Conservation (phyloP, 2,113 vertebrate genomes). For the Boulengeromyrus knoepffleri region DNA sequence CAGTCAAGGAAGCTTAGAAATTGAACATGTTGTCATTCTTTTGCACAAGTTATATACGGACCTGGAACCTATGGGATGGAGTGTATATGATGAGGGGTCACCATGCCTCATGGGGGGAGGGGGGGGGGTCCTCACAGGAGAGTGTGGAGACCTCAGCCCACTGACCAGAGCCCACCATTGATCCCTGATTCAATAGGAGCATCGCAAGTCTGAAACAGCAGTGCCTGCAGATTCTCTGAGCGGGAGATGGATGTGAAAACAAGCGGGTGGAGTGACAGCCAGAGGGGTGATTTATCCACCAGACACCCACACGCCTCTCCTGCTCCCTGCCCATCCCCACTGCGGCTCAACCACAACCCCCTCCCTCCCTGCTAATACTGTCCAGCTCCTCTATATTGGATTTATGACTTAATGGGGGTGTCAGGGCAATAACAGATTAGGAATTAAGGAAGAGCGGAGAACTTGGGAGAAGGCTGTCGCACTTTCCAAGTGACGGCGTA, state of each 20-base stretch:
- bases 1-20: neutral
- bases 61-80: neutral
- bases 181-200: constrained; percentile 45
- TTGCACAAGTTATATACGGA: neutral
- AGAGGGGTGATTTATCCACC: constrained; percentile 44
- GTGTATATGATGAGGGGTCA: neutral
- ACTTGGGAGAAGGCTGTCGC: constrained; percentile 21
- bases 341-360: constrained; percentile 2
- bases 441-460: constrained; percentile 39
- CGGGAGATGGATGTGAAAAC: constrained; percentile 49
- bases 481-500: constrained; percentile 3
- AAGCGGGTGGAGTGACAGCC: constrained; percentile 46
- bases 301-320: constrained; percentile 23
- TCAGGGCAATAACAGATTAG: constrained; percentile 46
- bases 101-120: constrained; percentile 23
- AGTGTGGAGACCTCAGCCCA: constrained; percentile 28
- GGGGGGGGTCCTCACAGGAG: constrained; percentile 2
- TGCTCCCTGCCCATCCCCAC: constrained; percentile 19
- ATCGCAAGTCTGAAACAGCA: constrained; percentile 40
- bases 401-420: constrained; percentile 54
- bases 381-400: constrained; percentile 51
- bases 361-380: constrained; percentile 37
- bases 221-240: constrained; percentile 36
- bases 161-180: constrained; percentile 47
- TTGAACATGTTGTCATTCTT: neutral